Evolutionary conservation across 1,140 invertebrate species (phyloP), one percentile per base, ranked within the genome.

Genomic region (Meloidogyne hapla): DNA sequence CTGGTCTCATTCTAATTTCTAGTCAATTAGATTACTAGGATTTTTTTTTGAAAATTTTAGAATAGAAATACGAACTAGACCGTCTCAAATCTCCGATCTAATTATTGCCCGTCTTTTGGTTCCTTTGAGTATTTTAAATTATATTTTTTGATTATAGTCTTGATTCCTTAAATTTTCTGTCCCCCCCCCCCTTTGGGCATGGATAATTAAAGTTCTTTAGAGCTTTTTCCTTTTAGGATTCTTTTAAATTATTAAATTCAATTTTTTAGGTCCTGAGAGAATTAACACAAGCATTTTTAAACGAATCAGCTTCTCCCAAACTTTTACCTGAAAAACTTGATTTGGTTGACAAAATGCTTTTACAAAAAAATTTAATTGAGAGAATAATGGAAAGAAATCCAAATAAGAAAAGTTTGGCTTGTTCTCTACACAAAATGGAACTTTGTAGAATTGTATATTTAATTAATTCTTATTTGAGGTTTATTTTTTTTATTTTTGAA

Each of bases 321-420:
- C 80, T 81, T 66, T 65, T 81, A 21, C 77, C 79, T 13, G 40
- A 83, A 21, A 63, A 70, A 48, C 75, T 72, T 23, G 76, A 83
- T 9, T 45, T 75, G 18, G 79, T 81, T 23, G 70, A 83, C 12
- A 48, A 40, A 62, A 40, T 81, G 40, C 21, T 81, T 25, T 65
- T 21, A 10, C 77, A 81, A 23, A 38, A 84, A n/a, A 73, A 70
- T 5, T 62, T 77, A n/a, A 83, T 82, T 28, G 81, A 82, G 64
- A 70, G 63, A 56, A 77, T 83, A 33, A 77, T 77, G 26, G 66
- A 33, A 28, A 68, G 38, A 26, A 42, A 79, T 28, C 56, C 77
- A 42, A 69, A 78, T 45, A 79, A 78, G 23, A 78, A 69, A 62
- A 40, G 75, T 28, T 56, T 78, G n/a, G 56, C 18, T 23, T 71